Evolutionary conservation across 2,888 invertebrate genomes (phyloP).

Genomic region (Autographa gamma): DNA sequence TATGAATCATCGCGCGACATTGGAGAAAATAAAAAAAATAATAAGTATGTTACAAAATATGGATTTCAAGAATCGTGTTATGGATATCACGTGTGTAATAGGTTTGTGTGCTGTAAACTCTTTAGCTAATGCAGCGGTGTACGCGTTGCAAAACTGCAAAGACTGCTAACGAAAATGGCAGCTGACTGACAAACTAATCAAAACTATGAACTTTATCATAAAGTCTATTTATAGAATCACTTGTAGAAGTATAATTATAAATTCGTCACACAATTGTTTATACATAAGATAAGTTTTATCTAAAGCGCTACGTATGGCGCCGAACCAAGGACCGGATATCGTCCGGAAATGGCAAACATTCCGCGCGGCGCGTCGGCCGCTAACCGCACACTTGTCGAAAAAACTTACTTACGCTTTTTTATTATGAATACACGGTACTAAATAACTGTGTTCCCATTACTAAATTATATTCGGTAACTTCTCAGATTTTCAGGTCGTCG

Average conservation of each 20-base stretch:
- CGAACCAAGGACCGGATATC: slow-evolving; percentile 82
- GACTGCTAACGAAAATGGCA: slow-evolving; percentile 22
- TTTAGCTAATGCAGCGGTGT: slow-evolving; percentile 6
- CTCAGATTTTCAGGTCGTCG: slow-evolving; percentile 26
- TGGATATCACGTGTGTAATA: slow-evolving; percentile 11
- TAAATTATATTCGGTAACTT: slow-evolving; percentile 19
- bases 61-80: slow-evolving; percentile 22
- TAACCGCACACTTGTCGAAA: slow-evolving; percentile 78
- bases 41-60: slow-evolving; percentile 39
- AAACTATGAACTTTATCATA: slow-evolving; percentile 18
- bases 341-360: slow-evolving; percentile 88
- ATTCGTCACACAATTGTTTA: slow-evolving; percentile 34
- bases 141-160: slow-evolving; percentile 69
- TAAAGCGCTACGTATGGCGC: slow-evolving; percentile 73
- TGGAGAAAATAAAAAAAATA: slow-evolving; percentile 71
- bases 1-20: slow-evolving; percentile 84
- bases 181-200: slow-evolving; percentile 45
- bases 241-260: slow-evolving; percentile 28
- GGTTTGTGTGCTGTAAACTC: slow-evolving; percentile 7
- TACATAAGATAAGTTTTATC: slow-evolving; percentile 70
- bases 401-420: slow-evolving; percentile 69
- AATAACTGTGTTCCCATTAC: slow-evolving; percentile 33
- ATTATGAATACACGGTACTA: slow-evolving; percentile 55
- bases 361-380: slow-evolving; percentile 78
- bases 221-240: slow-evolving; percentile 5